Conservation (phyloP, 2,113 vertebrate genomes). For the Capreolus pygargus region DNA sequence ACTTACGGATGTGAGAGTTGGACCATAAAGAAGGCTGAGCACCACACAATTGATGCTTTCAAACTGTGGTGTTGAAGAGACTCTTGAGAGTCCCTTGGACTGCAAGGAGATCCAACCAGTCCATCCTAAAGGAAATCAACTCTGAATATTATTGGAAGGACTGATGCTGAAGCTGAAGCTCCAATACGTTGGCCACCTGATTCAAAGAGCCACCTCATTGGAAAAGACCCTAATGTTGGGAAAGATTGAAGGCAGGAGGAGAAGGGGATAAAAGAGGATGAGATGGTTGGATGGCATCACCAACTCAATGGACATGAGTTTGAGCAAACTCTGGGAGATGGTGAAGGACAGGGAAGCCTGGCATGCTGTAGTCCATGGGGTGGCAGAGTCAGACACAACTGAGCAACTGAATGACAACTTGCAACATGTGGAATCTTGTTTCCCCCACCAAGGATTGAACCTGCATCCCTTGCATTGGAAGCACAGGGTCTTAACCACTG, state of each 20-base stretch:
- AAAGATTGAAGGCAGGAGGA: background rate
- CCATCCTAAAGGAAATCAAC: background rate
- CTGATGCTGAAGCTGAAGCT: background rate
- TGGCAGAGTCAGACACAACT: background rate
- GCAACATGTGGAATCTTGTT: background rate
- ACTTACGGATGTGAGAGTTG: background rate
- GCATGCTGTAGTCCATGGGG: accelerated
- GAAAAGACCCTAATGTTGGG: background rate
- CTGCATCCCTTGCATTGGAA: background rate
- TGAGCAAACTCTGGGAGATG: background rate
- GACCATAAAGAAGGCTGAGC: background rate
- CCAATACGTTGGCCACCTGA: background rate
- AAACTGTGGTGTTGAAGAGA: background rate
- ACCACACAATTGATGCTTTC: background rate
- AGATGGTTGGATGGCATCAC: background rate
- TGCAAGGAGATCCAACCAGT: background rate
- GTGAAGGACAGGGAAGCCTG: background rate
- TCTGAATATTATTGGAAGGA: background rate
- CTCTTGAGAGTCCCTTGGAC: background rate
- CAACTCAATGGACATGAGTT: background rate
- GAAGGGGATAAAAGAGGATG: background rate
- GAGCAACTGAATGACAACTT: background rate
- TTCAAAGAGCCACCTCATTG: background rate
- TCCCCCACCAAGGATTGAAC: background rate
- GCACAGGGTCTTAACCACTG: background rate